Evolutionary conservation across 1,140 invertebrate genomes (phyloP).

Genomic region (Leptonema lineaticorne): DNA sequence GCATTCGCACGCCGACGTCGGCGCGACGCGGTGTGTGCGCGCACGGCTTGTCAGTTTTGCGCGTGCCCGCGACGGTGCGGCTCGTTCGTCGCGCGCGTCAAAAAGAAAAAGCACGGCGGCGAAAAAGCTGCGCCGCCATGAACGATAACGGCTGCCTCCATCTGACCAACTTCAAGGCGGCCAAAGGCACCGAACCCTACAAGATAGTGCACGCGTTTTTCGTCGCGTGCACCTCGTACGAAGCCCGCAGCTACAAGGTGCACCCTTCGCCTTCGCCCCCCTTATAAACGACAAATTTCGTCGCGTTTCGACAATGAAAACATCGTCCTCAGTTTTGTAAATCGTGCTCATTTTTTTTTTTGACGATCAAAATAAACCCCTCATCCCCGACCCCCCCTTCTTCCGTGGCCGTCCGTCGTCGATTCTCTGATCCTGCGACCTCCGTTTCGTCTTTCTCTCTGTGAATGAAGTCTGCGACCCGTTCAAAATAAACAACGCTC

Average conservation of each 20-base stretch:
- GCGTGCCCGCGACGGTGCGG: not conserved
- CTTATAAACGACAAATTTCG: no score
- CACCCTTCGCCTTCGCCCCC: no score
- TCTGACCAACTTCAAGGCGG: constrained; percentile 74
- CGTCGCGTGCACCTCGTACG: constrained; percentile 68
- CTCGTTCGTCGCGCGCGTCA: not conserved
- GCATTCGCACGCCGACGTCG: not conserved
- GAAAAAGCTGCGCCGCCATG: constrained; percentile 50
- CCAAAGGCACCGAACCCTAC: constrained; percentile 71
- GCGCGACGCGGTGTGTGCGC: not conserved
- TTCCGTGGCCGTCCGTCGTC: no score
- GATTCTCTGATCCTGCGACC: not conserved
- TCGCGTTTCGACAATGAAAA: no score
- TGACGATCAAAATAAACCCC: no score
- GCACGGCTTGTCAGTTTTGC: not conserved
- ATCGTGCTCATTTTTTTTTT: no score
- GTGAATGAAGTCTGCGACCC: no score
- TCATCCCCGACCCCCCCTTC: no score
- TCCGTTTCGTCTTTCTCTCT: no score
- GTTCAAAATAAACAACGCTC: no score
- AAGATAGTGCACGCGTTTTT: constrained; percentile 76
- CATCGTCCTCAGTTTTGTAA: no score
- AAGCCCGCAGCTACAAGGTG: constrained; percentile 73
- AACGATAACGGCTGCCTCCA: constrained; percentile 74
- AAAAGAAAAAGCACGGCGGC: constrained; percentile 32